Evolutionary conservation across 2,113 vertebrate genomes (phyloP).

Genomic region (Passer domesticus): DNA sequence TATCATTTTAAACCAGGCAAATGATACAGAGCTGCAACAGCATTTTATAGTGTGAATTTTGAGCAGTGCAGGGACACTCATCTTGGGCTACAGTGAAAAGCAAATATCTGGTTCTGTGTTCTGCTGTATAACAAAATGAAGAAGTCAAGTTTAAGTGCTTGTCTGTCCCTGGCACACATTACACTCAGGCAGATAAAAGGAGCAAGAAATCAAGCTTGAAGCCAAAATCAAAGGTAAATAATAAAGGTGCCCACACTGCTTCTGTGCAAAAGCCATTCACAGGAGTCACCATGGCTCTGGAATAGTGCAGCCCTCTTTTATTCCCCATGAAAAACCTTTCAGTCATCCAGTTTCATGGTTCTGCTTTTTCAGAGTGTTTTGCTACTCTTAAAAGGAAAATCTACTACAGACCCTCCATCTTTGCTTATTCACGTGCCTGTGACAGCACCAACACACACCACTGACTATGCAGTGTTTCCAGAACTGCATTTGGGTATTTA

Average conservation of each 20-base stretch:
- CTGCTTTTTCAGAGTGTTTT: not conserved
- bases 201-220: constrained; percentile 5
- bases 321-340: not conserved
- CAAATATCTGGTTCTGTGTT: not conserved
- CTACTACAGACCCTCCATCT: not conserved
- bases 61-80: not conserved
- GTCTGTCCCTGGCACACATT: not conserved
- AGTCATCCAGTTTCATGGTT: not conserved
- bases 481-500: not conserved
- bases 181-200: not conserved
- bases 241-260: not conserved
- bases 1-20: not conserved
- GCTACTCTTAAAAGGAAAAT: not conserved
- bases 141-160: not conserved
- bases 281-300: not conserved
- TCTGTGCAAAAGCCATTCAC: not conserved
- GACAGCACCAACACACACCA: not conserved
- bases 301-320: not conserved
- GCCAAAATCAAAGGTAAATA: constrained; percentile 18
- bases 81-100: not conserved
- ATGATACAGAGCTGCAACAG: not conserved
- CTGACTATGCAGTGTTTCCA: not conserved
- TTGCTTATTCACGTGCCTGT: not conserved
- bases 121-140: not conserved
- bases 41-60: not conserved